Evolutionary conservation across 2,113 vertebrate genomes (phyloP).

Genomic region (Malurus alboscapulatus): DNA sequence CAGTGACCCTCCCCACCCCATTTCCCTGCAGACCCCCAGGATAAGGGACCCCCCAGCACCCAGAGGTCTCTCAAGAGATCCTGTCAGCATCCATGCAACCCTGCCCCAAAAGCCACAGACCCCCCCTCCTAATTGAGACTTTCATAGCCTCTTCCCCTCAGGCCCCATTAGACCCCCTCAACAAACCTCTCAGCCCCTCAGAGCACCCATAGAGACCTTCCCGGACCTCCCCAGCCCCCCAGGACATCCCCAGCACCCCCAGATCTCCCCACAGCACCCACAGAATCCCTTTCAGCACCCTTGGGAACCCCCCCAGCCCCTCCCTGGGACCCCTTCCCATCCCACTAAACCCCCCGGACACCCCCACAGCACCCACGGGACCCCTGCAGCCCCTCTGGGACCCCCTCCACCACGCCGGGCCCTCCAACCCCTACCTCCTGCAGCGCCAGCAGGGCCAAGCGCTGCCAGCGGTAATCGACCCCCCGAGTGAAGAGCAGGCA

Average conservation of each 20-base stretch:
- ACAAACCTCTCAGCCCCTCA: background rate
- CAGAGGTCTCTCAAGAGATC: background rate
- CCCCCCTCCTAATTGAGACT: background rate
- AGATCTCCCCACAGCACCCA: background rate
- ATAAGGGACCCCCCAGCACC: background rate
- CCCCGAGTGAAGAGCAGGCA: background rate
- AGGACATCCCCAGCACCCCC: background rate
- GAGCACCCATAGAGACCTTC: background rate
- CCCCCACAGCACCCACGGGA: rapidly evolving
- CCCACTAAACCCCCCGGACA: background rate
- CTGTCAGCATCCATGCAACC: background rate
- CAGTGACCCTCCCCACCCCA: background rate
- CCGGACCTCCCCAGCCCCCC: background rate
- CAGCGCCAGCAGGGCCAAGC: background rate
- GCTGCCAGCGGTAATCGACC: background rate
- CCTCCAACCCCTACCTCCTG: background rate
- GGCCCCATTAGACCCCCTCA: background rate
- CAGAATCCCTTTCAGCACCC: background rate
- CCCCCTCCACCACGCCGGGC: rapidly evolving
- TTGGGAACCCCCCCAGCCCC: background rate
- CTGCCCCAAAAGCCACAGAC: background rate
- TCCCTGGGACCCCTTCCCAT: background rate
- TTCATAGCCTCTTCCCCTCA: background rate
- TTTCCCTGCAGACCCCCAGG: rapidly evolving
- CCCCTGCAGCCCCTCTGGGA: background rate